These are phyloP conservation scores for Parnassius mnemosyne DNA, from an alignment of 2,888 invertebrate species.

Conservation along the genomic window DNA sequence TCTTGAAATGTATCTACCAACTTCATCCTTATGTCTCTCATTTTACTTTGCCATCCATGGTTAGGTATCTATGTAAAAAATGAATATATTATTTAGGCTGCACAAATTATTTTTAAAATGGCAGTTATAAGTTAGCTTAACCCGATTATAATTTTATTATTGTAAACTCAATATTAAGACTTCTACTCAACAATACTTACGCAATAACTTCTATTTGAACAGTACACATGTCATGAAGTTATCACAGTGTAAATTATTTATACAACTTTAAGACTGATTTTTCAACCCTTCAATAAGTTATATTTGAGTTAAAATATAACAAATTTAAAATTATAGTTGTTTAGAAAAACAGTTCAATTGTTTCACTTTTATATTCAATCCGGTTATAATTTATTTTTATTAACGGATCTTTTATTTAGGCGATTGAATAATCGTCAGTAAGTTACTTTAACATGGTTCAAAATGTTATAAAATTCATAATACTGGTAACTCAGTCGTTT, in stretches of 20 bases:
- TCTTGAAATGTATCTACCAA: conserved; percentile 30
- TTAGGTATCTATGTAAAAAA: conserved; percentile 43
- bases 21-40: conserved; percentile 43
- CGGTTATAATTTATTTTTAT: too few species aligned
- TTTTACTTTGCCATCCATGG: conserved; percentile 72
- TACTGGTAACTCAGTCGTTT: too few species aligned
- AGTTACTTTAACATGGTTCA: too few species aligned
- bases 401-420: too few species aligned
- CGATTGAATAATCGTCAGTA: too few species aligned
- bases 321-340: too few species aligned
- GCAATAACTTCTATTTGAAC: conserved; percentile 30
- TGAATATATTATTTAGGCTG: conserved; percentile 32
- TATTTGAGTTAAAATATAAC: too few species aligned
- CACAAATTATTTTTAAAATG: conserved; percentile 16
- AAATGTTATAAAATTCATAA: too few species aligned
- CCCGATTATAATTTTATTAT: neutral
- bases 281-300: too few species aligned
- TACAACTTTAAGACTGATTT: too few species aligned
- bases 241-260: conserved; percentile 21
- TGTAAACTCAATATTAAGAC: neutral
- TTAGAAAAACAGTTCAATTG: too few species aligned
- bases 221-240: conserved; percentile 52
- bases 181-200: conserved; percentile 29
- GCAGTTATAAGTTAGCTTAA: neutral
- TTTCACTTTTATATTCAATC: too few species aligned